Evolutionary conservation across 2,888 invertebrate species (phyloP).

Genomic region (Psylliodes chrysocephalus): DNA sequence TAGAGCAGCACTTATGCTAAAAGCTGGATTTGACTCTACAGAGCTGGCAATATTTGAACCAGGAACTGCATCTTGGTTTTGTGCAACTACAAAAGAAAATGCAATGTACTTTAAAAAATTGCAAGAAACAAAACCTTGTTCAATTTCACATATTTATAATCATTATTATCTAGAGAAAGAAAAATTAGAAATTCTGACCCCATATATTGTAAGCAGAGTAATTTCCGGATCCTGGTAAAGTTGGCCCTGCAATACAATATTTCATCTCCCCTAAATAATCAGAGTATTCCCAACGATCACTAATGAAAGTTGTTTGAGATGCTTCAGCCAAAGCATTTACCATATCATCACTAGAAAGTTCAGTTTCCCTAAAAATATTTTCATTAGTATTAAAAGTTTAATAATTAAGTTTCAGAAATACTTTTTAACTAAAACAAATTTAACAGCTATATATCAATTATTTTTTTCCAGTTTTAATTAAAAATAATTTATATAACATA

Average conservation of each 20-base stretch:
- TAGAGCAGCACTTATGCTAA: constrained; percentile 82
- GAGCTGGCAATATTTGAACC: constrained; percentile 67
- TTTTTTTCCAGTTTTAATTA: too few species aligned
- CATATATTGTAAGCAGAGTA: constrained; percentile 82
- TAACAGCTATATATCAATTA: too few species aligned
- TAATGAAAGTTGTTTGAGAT: constrained; percentile 80
- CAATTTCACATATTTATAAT: too few species aligned
- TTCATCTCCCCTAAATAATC: constrained; percentile 76
- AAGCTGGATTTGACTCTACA: constrained; percentile 74
- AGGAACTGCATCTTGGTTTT: constrained; percentile 67
- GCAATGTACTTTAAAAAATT: background rate
- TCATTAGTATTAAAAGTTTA: background rate
- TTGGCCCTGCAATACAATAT: constrained; percentile 84
- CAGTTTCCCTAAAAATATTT: constrained; percentile 42
- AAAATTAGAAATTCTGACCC: constrained; percentile 65
- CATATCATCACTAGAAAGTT: constrained; percentile 53
- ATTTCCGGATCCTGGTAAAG: constrained; percentile 85
- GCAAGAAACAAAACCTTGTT: constrained; percentile 18
- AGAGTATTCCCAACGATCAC: constrained; percentile 82
- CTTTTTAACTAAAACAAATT: too few species aligned
- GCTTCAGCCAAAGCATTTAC: constrained; percentile 72
- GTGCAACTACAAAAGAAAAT: constrained; percentile 64
- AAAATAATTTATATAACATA: too few species aligned
- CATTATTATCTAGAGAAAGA: too few species aligned
- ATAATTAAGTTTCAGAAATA: too few species aligned